Conservation (phyloP, 1,140 invertebrate genomes). For the Octopus sinensis region DNA sequence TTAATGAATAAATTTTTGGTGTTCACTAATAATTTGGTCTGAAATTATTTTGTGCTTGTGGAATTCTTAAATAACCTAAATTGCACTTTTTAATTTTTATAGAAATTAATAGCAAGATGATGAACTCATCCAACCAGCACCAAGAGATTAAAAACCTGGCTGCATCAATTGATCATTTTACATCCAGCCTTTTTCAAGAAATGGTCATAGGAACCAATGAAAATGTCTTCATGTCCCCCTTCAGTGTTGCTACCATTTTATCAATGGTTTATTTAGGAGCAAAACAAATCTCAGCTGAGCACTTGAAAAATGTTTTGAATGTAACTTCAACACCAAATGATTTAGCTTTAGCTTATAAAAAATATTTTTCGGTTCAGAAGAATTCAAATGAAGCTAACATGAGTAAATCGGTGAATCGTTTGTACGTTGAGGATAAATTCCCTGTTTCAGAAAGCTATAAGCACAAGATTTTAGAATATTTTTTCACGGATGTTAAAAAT, state of each 20-base stretch:
- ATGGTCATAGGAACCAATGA: not conserved
- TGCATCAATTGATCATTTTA: too few species aligned
- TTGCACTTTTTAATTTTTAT: too few species aligned
- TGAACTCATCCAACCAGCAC: too few species aligned
- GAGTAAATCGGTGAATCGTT: slow-evolving; percentile 72
- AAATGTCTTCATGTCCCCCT: slow-evolving; percentile 85
- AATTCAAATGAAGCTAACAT: slow-evolving; percentile 66
- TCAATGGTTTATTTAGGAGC: slow-evolving; percentile 78
- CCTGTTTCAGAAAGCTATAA: not conserved
- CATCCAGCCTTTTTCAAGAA: too few species aligned
- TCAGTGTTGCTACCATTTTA: slow-evolving; percentile 78
- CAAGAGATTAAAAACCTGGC: too few species aligned
- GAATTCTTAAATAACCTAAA: too few species aligned
- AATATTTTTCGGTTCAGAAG: slow-evolving; percentile 68
- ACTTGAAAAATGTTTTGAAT: slow-evolving; percentile 19
- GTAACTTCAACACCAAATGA: slow-evolving; percentile 2
- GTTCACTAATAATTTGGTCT: too few species aligned
- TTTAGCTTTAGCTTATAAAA: slow-evolving; percentile 37
- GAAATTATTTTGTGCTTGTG: too few species aligned
- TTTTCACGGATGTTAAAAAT: slow-evolving; percentile 21
- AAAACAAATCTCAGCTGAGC: slow-evolving; percentile 67
- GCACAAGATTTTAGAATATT: slow-evolving; percentile 24
- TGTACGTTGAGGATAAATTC: slow-evolving; percentile 65
- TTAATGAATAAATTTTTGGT: too few species aligned
- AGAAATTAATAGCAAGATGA: too few species aligned